Evolutionary conservation across 2,797 vertebrate genomes (phyloP), one percentile per base, ranked within the genome.

Genomic region (Chloroceryle amazona): DNA sequence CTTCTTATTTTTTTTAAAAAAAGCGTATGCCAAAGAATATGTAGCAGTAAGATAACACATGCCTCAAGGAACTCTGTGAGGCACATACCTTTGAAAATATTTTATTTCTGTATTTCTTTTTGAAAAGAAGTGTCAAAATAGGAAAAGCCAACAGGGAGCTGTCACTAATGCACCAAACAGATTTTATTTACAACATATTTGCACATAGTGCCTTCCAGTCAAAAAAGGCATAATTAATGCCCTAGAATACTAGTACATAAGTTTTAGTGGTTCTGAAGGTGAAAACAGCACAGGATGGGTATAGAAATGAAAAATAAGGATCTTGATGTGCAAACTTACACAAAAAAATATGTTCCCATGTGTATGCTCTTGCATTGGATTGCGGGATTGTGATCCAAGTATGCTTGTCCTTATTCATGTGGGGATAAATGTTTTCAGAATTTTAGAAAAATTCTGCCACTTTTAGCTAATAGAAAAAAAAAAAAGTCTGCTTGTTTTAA

Each of bases 11-110:
- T 41, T 41, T 41, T 41, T 15, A 58, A 54, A 84, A 70, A 72
- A 84, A 60, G 6, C 10, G 58, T 58, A 65, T 84, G 57, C 62
- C 44, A 78, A 90, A 65, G 81, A 96, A 72, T 84, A 89, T 82
- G 93, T 75, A 91, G 81, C 70, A 88, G 75, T 41, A 62, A 97
- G 92, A 95, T 96, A 97, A 94, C 84, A 67, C 60, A 63, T 74
- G 86, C 96, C 94, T 96, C 28, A 35, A 83, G 93, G 79, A 93
- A 47, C 61, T 72, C 65, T 66, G 25, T 46, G 47, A 80, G 81
- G 70, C 57, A 41, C 17, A 4, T 47, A 76, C 60, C 70, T 94
- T 74, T 80, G 62, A 92, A 97, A 96, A 91, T 81, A 82, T 63
- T 96, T 93, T 94, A 86, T 86, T 97, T 94, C 31, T 78, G 8